These are phyloP conservation scores for Melieria picta DNA, from an alignment of 2,888 invertebrate genomes.

Conservation along the genomic window DNA sequence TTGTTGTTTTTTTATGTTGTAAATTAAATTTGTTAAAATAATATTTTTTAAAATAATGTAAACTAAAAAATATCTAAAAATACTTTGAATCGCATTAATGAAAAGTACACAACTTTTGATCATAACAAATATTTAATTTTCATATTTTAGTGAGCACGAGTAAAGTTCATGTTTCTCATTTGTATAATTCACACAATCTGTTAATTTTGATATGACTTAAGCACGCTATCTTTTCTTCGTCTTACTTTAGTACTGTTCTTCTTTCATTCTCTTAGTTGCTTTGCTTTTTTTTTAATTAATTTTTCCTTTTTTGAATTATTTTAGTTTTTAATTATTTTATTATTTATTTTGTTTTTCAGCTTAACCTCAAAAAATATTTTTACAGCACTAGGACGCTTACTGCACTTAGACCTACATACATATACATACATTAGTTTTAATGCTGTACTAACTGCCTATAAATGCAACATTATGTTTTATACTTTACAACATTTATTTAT, in stretches of 20 bases:
- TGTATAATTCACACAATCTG: not conserved
- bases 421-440: not conserved
- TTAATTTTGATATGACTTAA: conserved; percentile 58
- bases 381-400: conserved; percentile 27
- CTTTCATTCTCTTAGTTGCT: conserved; percentile 24
- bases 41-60: too few relatives aligned
- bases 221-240: conserved; percentile 44
- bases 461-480: conserved; percentile 27
- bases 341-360: conserved; percentile 39
- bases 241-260: conserved; percentile 32
- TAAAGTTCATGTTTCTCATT: too few relatives aligned
- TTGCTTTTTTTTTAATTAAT: conserved; percentile 14
- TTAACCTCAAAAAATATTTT: conserved; percentile 27
- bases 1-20: too few relatives aligned
- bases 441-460: conserved; percentile 15
- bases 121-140: too few relatives aligned
- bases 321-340: conserved; percentile 7
- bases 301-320: conserved; percentile 10
- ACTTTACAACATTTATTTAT: not conserved
- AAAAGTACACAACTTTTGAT: too few relatives aligned
- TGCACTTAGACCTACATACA: not conserved
- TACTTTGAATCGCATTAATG: too few relatives aligned
- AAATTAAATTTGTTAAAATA: too few relatives aligned
- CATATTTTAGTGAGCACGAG: too few relatives aligned
- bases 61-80: too few relatives aligned